A percentile compares a stretch with the other conserved stretches of the same genome.
Evolutionary conservation across 1,140 invertebrate genomes (phyloP).

Genomic region (Heterodera carotae): DNA sequence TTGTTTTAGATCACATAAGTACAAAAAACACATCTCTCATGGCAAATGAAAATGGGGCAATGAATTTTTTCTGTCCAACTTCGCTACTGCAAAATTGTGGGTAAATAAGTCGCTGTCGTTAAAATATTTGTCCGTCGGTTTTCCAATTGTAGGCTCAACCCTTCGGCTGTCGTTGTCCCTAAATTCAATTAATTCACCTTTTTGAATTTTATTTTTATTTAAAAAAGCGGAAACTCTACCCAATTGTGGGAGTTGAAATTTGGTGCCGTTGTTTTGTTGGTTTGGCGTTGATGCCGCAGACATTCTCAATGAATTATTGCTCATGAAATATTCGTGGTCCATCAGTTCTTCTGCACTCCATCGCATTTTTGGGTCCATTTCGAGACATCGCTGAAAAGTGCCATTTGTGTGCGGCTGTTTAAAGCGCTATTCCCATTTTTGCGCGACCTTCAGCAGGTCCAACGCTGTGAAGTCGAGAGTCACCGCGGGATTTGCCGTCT

Average conservation of each 20-base stretch:
- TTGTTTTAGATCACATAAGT: too few species aligned
- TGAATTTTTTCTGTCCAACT: background rate
- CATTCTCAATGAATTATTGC: slow-evolving; percentile 35
- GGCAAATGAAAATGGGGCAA: too few species aligned
- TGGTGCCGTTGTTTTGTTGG: background rate
- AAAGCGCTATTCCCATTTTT: background rate
- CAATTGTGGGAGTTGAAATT: slow-evolving; percentile 10
- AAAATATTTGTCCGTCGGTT: background rate
- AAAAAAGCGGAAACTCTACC: background rate
- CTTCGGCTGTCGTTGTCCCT: background rate
- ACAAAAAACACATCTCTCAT: too few species aligned
- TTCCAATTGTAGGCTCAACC: slow-evolving; percentile 6
- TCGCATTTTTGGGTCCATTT: slow-evolving; percentile 86
- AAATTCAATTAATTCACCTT: background rate
- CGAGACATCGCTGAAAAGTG: slow-evolving; percentile 79
- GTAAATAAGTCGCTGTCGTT: background rate
- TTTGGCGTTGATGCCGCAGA: background rate
- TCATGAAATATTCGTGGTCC: slow-evolving; percentile 79
- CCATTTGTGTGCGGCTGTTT: too few species aligned
- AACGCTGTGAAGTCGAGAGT: slow-evolving; percentile 25
- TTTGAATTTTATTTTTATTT: background rate
- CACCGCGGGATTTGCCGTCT: slow-evolving; percentile 7
- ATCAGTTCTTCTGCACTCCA: slow-evolving; percentile 86
- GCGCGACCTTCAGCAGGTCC: slow-evolving; percentile 34
- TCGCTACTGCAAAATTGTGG: slow-evolving; percentile 15